Evolutionary conservation across 2,797 vertebrate genomes (phyloP).

Genomic region (Parauchenoglanis ngamensis): DNA sequence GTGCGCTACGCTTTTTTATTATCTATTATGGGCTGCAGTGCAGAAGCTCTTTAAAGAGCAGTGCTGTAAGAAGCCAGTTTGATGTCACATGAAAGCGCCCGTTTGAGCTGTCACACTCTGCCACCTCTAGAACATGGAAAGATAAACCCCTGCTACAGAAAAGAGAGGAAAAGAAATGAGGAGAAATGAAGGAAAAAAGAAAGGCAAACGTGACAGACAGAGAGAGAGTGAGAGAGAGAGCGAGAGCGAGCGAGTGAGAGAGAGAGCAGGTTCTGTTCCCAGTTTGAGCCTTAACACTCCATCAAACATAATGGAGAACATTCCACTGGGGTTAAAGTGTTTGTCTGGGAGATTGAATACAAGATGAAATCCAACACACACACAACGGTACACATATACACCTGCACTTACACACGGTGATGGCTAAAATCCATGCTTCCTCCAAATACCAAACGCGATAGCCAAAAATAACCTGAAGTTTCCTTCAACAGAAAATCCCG

Average conservation of each 20-base stretch:
- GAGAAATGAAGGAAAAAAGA: not conserved
- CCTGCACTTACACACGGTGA: not conserved
- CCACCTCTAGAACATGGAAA: not conserved
- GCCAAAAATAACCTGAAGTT: not conserved
- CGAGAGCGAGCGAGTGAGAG: slow-evolving; percentile 39
- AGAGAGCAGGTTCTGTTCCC: slow-evolving; percentile 39
- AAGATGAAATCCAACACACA: slow-evolving; percentile 38
- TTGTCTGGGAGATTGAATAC: slow-evolving; percentile 66
- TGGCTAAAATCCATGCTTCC: not conserved
- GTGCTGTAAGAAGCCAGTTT: slow-evolving; percentile 14
- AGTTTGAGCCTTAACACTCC: slow-evolving; percentile 63
- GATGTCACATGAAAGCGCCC: slow-evolving; percentile 20
- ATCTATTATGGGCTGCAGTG: not conserved
- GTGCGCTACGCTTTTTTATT: not conserved
- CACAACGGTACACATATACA: not conserved
- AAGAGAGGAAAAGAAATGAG: not conserved
- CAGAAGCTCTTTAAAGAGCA: not conserved
- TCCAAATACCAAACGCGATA: not conserved
- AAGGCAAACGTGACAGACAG: not conserved
- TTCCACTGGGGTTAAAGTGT: slow-evolving; percentile 64
- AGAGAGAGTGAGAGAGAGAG: slow-evolving; percentile 4
- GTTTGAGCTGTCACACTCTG: slow-evolving; percentile 25
- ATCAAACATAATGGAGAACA: slow-evolving; percentile 67
- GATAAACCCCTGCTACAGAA: slow-evolving; percentile 5
- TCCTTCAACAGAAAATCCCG: not conserved